These are phyloP conservation scores for Epinephelus fuscoguttatus DNA, from an alignment of 2,113 vertebrate genomes.

Conservation along the genomic window DNA sequence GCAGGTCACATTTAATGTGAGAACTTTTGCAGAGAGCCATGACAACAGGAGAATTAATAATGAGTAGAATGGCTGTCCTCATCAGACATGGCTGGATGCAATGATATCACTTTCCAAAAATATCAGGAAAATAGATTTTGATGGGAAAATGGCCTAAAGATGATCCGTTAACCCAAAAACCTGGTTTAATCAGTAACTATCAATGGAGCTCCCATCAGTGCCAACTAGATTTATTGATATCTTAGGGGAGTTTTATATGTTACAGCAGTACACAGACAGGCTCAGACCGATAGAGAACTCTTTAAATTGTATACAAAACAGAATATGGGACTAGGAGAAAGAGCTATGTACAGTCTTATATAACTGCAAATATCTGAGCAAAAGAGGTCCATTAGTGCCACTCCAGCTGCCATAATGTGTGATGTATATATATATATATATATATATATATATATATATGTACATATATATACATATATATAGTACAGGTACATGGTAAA, in stretches of 20 bases:
- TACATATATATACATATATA: too few species aligned
- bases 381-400: too few species aligned
- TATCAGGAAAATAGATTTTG: neutral
- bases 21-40: neutral
- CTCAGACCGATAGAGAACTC: neutral
- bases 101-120: neutral
- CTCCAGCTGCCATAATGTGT: too few species aligned
- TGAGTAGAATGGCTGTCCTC: neutral
- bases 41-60: neutral
- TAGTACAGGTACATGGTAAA: too few species aligned
- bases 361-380: too few species aligned
- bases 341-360: too few species aligned
- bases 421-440: too few species aligned
- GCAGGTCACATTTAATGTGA: neutral
- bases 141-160: neutral
- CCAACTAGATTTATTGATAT: neutral
- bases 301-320: neutral
- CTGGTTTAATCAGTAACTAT: too few species aligned
- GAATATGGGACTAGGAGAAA: too few species aligned
- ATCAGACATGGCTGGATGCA: neutral
- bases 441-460: too few species aligned
- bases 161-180: too few species aligned
- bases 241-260: neutral
- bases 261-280: neutral
- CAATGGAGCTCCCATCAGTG: too few species aligned